phyloP scores from a whole-genome alignment of 2,797 vertebrate species.

The Catamblyrhynchus diadema region DNA sequence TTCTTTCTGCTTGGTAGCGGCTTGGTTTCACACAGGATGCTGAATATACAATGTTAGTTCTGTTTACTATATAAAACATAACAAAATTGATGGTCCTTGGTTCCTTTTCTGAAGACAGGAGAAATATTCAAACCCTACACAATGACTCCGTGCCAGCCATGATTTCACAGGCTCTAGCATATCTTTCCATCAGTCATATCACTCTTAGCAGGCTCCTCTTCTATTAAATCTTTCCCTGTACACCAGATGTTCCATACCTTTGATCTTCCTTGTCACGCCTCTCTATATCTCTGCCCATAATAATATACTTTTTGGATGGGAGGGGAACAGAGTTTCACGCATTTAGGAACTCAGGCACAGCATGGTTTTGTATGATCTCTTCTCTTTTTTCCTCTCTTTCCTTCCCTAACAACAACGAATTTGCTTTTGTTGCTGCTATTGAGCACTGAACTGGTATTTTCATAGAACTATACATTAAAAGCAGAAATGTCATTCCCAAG shows the following conservation, averaged over 20 bases:
- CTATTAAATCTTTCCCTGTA: slow-evolving; percentile 21
- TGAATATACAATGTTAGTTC: not conserved
- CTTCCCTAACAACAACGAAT: not conserved
- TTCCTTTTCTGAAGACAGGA: not conserved
- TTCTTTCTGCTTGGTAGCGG: not conserved
- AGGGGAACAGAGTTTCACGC: not conserved
- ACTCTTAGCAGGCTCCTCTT: not conserved
- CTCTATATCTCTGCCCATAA: not conserved
- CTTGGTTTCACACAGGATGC: not conserved
- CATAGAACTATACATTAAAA: not conserved
- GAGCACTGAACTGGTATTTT: not conserved
- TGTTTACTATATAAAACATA: not conserved
- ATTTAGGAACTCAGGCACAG: not conserved
- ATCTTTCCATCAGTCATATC: not conserved
- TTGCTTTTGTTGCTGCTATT: not conserved
- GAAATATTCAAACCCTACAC: not conserved
- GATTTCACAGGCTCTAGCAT: not conserved
- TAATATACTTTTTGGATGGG: not conserved
- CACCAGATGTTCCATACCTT: slow-evolving; percentile 19
- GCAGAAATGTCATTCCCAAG: not conserved
- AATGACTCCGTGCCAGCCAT: not conserved
- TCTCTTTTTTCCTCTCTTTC: not conserved
- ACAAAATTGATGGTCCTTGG: not conserved
- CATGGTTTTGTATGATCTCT: not conserved
- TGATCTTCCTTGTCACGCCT: not conserved